phyloP scores from a whole-genome alignment of 2,888 invertebrate genomes.

The Aspidiotus rigidus region DNA sequence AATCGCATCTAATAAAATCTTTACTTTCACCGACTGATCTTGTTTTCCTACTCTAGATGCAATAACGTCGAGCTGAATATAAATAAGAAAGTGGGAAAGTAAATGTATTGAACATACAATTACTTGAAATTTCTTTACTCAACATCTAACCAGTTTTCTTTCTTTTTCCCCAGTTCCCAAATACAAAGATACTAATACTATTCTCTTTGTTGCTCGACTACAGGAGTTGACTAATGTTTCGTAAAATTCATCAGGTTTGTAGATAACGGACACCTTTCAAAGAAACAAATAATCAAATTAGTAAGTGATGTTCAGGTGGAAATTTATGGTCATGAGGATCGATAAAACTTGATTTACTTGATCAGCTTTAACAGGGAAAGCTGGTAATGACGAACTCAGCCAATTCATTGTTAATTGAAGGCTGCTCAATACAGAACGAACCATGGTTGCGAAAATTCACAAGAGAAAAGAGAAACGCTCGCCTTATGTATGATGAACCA shows the following conservation, averaged over 20 bases:
- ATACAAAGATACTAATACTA: slow-evolving; percentile 83
- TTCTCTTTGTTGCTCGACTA: slow-evolving; percentile 55
- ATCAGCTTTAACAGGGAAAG: slow-evolving; percentile 24
- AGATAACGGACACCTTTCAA: slow-evolving; percentile 21
- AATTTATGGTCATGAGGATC: background rate
- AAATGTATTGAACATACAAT: background rate
- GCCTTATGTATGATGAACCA: too few species aligned
- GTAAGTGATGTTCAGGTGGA: background rate
- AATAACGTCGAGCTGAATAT: slow-evolving; percentile 51
- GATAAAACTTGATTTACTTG: slow-evolving; percentile 12
- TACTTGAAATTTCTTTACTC: background rate
- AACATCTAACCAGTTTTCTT: slow-evolving; percentile 53
- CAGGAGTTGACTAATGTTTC: slow-evolving; percentile 58
- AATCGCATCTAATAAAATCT: slow-evolving; percentile 76
- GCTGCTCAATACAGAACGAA: slow-evolving; percentile 11
- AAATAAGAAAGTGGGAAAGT: slow-evolving; percentile 24
- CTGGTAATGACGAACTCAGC: slow-evolving; percentile 16
- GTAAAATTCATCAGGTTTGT: slow-evolving; percentile 28
- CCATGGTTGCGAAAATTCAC: background rate
- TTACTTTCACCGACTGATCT: slow-evolving; percentile 55
- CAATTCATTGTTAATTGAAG: slow-evolving; percentile 20
- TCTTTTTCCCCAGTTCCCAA: slow-evolving; percentile 83
- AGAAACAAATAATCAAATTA: background rate
- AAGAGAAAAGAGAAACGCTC: too few species aligned
- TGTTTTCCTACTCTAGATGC: slow-evolving; percentile 48